A percentile compares a stretch with the other conserved stretches of the same genome.
Conservation (phyloP, 1,140 invertebrate genomes). For the Drosophila nebulosa region DNA sequence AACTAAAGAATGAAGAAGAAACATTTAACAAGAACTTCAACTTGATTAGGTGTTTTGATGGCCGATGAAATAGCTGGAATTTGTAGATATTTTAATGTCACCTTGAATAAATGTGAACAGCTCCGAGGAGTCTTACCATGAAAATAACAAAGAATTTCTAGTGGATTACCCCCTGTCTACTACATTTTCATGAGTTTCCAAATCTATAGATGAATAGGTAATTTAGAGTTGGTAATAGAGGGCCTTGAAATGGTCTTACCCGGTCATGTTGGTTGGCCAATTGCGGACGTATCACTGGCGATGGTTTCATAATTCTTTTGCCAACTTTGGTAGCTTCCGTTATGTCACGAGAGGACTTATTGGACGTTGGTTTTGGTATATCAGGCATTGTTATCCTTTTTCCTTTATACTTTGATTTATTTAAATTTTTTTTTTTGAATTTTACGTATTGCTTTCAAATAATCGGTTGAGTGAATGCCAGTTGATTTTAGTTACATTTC, state of each 20-base stretch:
- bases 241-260: not conserved
- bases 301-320: not conserved
- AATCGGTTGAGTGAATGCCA: not conserved
- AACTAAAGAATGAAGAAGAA: not conserved
- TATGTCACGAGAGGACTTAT: not conserved
- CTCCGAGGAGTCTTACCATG: not conserved
- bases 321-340: not conserved
- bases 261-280: slow-evolving; percentile 25
- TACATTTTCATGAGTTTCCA: slow-evolving; percentile 53
- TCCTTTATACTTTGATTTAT: not conserved
- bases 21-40: not conserved
- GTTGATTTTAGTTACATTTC: slow-evolving; percentile 1
- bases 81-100: not conserved
- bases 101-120: not conserved
- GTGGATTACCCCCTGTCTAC: not conserved
- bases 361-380: not conserved
- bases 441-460: not conserved
- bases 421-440: not conserved
- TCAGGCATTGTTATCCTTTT: not conserved
- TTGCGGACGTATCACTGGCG: slow-evolving; percentile 14
- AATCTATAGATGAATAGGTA: slow-evolving; percentile 5
- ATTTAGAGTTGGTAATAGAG: not conserved
- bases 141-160: not conserved
- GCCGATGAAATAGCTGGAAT: not conserved
- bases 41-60: not conserved